Evolutionary conservation across 2,888 invertebrate genomes (phyloP).

Genomic region (Xestia c-nigrum): DNA sequence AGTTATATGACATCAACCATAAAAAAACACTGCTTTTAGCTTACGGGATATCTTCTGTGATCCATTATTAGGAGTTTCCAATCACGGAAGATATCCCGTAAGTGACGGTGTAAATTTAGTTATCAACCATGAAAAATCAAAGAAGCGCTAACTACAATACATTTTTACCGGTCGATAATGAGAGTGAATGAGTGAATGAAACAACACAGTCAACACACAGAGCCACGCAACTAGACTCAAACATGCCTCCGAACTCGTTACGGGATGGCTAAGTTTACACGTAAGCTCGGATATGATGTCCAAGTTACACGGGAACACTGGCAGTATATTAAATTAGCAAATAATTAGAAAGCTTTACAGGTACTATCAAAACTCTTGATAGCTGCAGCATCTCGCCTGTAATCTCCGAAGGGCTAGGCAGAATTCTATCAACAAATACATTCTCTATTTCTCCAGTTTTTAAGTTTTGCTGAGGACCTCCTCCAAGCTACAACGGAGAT

Average conservation of each 20-base stretch:
- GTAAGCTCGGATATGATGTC: conserved; percentile 42
- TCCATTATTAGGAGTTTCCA: too few relatives aligned
- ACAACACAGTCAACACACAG: conserved; percentile 12
- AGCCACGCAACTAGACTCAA: conserved; percentile 29
- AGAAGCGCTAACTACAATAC: neutral
- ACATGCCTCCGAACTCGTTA: conserved; percentile 53
- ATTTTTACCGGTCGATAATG: conserved; percentile 24
- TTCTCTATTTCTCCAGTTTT: too few relatives aligned
- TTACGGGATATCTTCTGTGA: too few relatives aligned
- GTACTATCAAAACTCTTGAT: neutral
- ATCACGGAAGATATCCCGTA: too few relatives aligned
- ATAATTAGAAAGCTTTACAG: neutral
- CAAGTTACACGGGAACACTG: conserved; percentile 6
- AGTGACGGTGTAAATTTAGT: too few relatives aligned
- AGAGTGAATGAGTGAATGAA: conserved; percentile 29
- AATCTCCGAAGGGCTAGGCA: neutral
- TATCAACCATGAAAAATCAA: neutral
- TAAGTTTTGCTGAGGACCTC: too few relatives aligned
- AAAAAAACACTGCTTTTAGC: neutral
- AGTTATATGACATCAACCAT: neutral
- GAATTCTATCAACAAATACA: too few relatives aligned
- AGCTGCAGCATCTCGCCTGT: neutral
- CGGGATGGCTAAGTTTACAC: conserved; percentile 46
- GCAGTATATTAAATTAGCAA: conserved; percentile 19
- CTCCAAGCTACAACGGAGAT: neutral